These are phyloP conservation scores for Anseranas semipalmata DNA, from an alignment of 2,113 vertebrate genomes.

Conservation along the genomic window DNA sequence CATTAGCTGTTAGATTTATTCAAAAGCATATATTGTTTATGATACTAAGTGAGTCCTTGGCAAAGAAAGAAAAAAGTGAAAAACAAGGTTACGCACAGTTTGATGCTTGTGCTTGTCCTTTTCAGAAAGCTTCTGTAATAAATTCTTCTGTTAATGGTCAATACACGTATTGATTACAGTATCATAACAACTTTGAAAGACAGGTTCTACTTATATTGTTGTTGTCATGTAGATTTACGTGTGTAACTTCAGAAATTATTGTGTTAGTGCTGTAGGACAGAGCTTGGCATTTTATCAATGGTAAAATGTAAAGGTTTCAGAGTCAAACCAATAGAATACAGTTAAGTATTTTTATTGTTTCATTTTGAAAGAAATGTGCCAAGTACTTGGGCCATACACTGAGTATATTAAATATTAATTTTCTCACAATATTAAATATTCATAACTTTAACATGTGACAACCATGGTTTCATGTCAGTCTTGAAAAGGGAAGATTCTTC, in stretches of 20 bases:
- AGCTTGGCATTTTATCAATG: background rate
- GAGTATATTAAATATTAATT: conserved; percentile 63
- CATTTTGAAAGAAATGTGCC: conserved; percentile 29
- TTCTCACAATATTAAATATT: conserved; percentile 46
- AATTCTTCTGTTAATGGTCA: background rate
- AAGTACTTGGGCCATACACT: background rate
- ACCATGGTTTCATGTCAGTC: conserved; percentile 3
- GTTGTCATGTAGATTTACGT: background rate
- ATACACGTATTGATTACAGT: background rate
- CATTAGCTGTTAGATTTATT: background rate
- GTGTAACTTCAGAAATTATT: background rate
- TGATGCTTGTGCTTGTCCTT: background rate
- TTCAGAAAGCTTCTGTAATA: background rate
- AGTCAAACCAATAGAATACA: background rate
- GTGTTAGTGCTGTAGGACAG: background rate
- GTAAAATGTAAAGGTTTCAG: background rate
- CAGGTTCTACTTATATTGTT: background rate
- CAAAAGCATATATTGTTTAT: background rate
- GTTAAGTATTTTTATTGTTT: conserved; percentile 36
- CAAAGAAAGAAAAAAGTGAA: background rate
- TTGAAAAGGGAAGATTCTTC: conserved; percentile 20
- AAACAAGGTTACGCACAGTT: background rate
- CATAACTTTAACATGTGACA: background rate
- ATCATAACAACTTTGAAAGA: background rate
- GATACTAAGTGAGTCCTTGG: background rate